Evolutionary conservation across 2,113 vertebrate genomes (phyloP).

Genomic region (Mus spicilegus): DNA sequence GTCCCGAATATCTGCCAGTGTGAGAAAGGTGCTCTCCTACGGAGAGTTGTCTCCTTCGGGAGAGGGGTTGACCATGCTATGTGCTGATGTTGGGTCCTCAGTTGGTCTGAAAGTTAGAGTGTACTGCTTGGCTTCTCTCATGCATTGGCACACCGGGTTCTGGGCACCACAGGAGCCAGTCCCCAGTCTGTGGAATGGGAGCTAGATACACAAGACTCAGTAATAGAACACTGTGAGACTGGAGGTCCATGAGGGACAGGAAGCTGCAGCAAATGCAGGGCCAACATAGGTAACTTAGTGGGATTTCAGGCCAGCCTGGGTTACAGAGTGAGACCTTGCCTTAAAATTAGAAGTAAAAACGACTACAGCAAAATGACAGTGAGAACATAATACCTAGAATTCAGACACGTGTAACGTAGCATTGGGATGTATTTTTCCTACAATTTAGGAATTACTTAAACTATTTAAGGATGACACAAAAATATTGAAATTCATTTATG

Average conservation of each 20-base stretch:
- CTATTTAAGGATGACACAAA: neutral
- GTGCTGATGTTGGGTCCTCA: neutral
- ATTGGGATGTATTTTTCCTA: neutral
- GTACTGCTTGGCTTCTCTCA: rapidly evolving
- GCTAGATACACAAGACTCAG: neutral
- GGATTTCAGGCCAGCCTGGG: no score
- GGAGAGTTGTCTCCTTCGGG: neutral
- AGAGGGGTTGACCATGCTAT: neutral
- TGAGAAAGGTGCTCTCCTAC: rapidly evolving
- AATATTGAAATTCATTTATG: neutral
- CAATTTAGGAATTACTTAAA: slow-evolving; percentile 13
- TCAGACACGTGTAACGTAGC: neutral
- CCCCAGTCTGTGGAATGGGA: neutral
- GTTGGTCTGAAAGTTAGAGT: neutral
- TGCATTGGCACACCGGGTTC: no score
- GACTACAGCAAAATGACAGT: neutral
- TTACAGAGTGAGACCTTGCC: neutral
- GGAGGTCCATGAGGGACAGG: neutral
- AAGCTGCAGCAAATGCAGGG: neutral
- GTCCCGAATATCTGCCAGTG: neutral
- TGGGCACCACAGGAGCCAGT: neutral
- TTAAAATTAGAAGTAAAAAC: neutral
- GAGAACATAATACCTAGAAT: neutral
- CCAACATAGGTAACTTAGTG: no score
- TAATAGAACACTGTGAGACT: no score